Percentiles rank a stretch among this genome's conserved stretches.
These are phyloP conservation scores for Cynocephalus volans DNA, from an alignment of 2,113 vertebrate genomes.

Conservation along the genomic window DNA sequence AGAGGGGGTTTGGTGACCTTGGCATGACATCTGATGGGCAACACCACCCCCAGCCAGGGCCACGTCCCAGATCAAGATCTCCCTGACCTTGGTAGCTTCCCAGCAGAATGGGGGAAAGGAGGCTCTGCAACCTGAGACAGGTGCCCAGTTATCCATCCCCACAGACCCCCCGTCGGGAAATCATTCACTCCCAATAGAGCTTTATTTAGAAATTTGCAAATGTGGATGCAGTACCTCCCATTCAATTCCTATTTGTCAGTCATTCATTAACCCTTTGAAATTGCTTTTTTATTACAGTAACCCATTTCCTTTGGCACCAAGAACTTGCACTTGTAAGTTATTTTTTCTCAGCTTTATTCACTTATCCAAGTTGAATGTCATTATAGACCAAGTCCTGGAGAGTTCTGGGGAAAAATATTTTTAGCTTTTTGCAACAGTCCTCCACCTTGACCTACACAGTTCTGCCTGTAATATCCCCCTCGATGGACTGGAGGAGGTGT, in stretches of 20 bases:
- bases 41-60: neutral
- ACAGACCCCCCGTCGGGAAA: neutral
- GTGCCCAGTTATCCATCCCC: neutral
- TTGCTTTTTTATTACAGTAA: neutral
- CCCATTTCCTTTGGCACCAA: constrained; percentile 35
- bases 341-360: constrained; percentile 67
- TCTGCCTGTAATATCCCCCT: neutral
- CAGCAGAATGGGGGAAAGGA: neutral
- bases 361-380: constrained; percentile 31
- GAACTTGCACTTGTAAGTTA: constrained; percentile 2
- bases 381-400: neutral
- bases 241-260: neutral
- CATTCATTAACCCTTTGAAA: neutral
- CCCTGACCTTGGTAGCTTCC: neutral
- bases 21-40: neutral
- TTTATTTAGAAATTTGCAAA: neutral
- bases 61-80: neutral
- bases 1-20: neutral
- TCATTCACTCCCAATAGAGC: neutral
- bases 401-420: neutral
- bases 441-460: neutral
- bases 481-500: too few species aligned
- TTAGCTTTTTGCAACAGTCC: neutral
- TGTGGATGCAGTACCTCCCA: neutral
- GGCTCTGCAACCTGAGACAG: neutral